A percentile compares a stretch with the other conserved stretches of the same genome.
These are phyloP conservation scores for Conus betulinus DNA, from an alignment of 1,140 invertebrate genomes.

Conservation along the genomic window DNA sequence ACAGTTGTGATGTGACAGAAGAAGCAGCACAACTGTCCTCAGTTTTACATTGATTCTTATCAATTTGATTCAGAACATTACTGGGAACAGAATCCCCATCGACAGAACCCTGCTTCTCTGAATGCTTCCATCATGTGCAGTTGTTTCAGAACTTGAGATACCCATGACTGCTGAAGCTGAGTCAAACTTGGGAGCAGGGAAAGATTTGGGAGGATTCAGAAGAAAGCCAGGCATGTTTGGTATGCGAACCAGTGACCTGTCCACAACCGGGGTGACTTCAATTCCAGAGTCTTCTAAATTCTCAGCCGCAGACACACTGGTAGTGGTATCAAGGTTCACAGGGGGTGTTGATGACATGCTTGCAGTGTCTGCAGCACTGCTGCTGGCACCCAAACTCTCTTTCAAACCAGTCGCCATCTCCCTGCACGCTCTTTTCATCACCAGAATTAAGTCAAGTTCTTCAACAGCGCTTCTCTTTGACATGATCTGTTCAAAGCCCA, in stretches of 20 bases:
- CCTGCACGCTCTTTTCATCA: background rate
- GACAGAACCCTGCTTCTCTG: background rate
- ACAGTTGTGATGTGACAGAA: background rate
- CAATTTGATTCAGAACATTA: background rate
- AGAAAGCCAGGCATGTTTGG: background rate
- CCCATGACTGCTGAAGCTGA: background rate
- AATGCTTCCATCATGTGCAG: background rate
- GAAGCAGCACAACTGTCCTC: background rate
- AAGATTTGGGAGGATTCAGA: background rate
- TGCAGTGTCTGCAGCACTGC: background rate
- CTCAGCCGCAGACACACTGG: background rate
- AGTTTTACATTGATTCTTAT: background rate
- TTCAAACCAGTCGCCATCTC: background rate
- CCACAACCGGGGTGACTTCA: background rate
- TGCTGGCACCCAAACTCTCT: background rate
- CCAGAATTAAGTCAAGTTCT: background rate
- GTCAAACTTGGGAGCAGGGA: slow-evolving; percentile 5
- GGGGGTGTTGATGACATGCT: background rate
- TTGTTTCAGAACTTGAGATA: background rate
- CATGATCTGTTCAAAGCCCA: background rate
- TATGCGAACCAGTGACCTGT: background rate
- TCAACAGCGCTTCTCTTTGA: background rate
- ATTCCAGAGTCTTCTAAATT: background rate
- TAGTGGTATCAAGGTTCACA: too few relatives aligned
- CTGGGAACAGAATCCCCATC: background rate